Evolutionary conservation across 2,888 invertebrate genomes (phyloP).

Genomic region (Plusia festucae): DNA sequence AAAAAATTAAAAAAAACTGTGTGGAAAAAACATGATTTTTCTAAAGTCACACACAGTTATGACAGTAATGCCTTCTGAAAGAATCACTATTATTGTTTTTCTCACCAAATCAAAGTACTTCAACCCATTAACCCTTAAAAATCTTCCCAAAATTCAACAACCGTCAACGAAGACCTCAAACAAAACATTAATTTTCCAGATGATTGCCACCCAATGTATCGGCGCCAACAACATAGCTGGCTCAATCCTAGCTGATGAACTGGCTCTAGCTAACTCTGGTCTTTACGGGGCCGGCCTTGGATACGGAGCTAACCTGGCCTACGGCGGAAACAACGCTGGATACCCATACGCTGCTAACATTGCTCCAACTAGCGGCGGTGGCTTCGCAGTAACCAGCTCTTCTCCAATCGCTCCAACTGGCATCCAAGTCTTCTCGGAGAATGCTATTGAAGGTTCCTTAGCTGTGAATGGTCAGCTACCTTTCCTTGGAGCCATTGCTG

Average conservation of each 20-base stretch:
- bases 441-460: slow-evolving; percentile 60
- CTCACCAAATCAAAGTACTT: too few relatives aligned
- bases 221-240: slow-evolving; percentile 27
- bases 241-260: slow-evolving; percentile 40
- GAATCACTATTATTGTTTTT: too few relatives aligned
- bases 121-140: too few relatives aligned
- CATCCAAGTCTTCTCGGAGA: slow-evolving; percentile 61
- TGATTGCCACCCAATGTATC: slow-evolving; percentile 33
- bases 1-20: too few relatives aligned
- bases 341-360: slow-evolving; percentile 22
- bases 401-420: slow-evolving; percentile 69
- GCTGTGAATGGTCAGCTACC: slow-evolving; percentile 58
- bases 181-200: slow-evolving; percentile 21
- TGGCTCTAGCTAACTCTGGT: slow-evolving; percentile 19
- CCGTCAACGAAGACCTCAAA: not conserved
- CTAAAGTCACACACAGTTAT: too few relatives aligned
- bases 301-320: slow-evolving; percentile 25
- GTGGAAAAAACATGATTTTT: too few relatives aligned
- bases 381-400: slow-evolving; percentile 56
- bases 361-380: slow-evolving; percentile 55
- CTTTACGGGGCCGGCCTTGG: slow-evolving; percentile 23
- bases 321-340: slow-evolving; percentile 10
- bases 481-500: slow-evolving; percentile 58
- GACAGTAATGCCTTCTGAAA: too few relatives aligned
- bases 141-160: not conserved